Evolutionary conservation across 2,888 invertebrate species (phyloP), one percentile per base, ranked within the genome.

Genomic region (Cremastinae sp.): DNA sequence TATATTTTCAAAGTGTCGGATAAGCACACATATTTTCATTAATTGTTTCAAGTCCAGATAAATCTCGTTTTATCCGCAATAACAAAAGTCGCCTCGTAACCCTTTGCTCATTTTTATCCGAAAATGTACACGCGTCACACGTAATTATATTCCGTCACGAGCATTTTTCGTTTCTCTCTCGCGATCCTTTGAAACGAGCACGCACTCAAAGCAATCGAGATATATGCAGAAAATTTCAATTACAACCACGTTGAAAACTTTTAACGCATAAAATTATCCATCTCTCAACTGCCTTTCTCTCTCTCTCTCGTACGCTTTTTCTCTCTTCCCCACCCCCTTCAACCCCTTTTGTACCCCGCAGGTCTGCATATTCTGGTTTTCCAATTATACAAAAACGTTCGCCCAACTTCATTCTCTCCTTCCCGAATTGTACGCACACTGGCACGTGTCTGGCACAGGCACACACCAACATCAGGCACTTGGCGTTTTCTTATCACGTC

Each of bases 171-270:
- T 36, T 16, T 20, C 16, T 61, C n/a, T 53, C 7, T 34, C 38
- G 18, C 18, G 9, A 0, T 65, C 22, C 58, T 69, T 70, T 34
- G 53, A 41, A 70, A 38, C 66, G 38, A 45, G 38, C 56, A 58
- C 68, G 18, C 5, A 47, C 58, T 49, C 58, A 49, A 41, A 69
- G 28, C 58, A 59, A 43, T 14, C n/a, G 51, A 18, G 22, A 61
- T 61, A 61, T 69, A 70, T 43, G 69, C 28, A 34, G 34, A 61
- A 59, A 70, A 61, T 53, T 70, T 70, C 69, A 70, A 70, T 61
- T 59, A 70, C 41, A 59, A 12, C 20, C 41, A 43, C 14, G 68
- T 51, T 53, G 36, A 58, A 59, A 59, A 61, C 45, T 59, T 51
- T 70, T 28, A 10, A 18, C 28, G 61, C 59, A 70, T 62, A 49